Conservation (phyloP, 2,888 invertebrate species). For the Cantharis lateralis region DNA sequence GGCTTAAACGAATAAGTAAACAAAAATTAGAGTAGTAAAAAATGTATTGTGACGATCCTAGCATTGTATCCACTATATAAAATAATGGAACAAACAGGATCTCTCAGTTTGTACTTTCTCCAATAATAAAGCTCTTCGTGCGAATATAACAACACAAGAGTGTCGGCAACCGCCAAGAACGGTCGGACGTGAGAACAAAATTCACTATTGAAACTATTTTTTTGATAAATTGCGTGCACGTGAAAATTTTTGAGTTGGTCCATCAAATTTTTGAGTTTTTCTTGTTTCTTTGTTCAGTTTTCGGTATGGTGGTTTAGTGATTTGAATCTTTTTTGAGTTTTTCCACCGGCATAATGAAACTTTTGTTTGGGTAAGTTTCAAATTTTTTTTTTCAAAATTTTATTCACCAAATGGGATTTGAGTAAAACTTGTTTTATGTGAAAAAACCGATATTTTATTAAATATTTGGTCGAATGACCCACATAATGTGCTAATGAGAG, state of each 20-base stretch:
- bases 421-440: background rate
- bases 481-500: background rate
- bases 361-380: slow-evolving; percentile 12
- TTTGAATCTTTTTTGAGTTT: slow-evolving; percentile 7
- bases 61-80: background rate
- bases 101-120: slow-evolving; percentile 37
- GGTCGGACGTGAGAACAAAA: slow-evolving; percentile 18
- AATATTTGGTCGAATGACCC: slow-evolving; percentile 1
- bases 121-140: slow-evolving; percentile 38
- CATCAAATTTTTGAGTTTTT: background rate
- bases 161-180: slow-evolving; percentile 33
- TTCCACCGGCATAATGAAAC: slow-evolving; percentile 10
- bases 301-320: slow-evolving; percentile 10
- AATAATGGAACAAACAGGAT: slow-evolving; percentile 24
- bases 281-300: background rate
- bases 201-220: background rate
- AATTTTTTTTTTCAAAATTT: background rate
- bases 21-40: background rate
- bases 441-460: background rate
- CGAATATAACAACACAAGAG: slow-evolving; percentile 34
- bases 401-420: background rate
- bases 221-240: background rate
- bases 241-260: background rate
- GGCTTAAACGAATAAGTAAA: background rate
- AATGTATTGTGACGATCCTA: background rate